Conservation (phyloP, 2,888 invertebrate species). For the Pyrocoelia pectoralis region DNA sequence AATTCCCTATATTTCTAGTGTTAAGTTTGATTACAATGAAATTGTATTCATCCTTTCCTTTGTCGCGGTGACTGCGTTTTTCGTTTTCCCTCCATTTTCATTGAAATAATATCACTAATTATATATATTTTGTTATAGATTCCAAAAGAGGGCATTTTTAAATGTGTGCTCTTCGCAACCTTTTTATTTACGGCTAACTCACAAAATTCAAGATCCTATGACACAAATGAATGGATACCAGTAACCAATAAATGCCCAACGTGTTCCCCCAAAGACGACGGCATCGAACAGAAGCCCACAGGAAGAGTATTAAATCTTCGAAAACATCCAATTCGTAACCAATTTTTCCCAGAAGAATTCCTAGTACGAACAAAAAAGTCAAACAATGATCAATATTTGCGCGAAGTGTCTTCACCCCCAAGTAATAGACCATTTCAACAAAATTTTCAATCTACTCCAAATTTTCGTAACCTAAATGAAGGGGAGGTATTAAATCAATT, state of each 20-base stretch:
- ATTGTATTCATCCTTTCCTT: no score
- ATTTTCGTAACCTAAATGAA: slow-evolving; percentile 38
- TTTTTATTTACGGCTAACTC: slow-evolving; percentile 12
- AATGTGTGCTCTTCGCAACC: slow-evolving; percentile 9
- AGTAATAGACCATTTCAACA: slow-evolving; percentile 51
- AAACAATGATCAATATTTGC: slow-evolving; percentile 18
- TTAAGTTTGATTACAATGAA: no score
- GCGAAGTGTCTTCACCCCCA: slow-evolving; percentile 32
- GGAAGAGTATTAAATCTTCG: slow-evolving; percentile 55
- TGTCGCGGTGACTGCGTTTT: no score
- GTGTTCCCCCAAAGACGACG: slow-evolving; percentile 35
- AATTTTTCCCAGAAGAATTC: slow-evolving; percentile 47
- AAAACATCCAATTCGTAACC: slow-evolving; percentile 39
- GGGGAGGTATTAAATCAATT: slow-evolving; percentile 26
- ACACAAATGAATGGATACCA: slow-evolving; percentile 66
- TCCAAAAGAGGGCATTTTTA: slow-evolving; percentile 27
- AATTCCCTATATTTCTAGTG: no score
- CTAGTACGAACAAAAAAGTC: slow-evolving; percentile 6
- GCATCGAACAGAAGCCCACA: slow-evolving; percentile 47
- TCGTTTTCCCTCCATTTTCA: no score
- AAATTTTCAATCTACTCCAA: slow-evolving; percentile 23
- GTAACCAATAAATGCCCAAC: slow-evolving; percentile 57
- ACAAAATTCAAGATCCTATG: slow-evolving; percentile 46
- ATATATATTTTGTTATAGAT: slow-evolving; percentile 37
- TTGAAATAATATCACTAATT: neutral